These are phyloP conservation scores for Pelecanus crispus DNA, from an alignment of 2,113 vertebrate genomes.

Conservation along the genomic window DNA sequence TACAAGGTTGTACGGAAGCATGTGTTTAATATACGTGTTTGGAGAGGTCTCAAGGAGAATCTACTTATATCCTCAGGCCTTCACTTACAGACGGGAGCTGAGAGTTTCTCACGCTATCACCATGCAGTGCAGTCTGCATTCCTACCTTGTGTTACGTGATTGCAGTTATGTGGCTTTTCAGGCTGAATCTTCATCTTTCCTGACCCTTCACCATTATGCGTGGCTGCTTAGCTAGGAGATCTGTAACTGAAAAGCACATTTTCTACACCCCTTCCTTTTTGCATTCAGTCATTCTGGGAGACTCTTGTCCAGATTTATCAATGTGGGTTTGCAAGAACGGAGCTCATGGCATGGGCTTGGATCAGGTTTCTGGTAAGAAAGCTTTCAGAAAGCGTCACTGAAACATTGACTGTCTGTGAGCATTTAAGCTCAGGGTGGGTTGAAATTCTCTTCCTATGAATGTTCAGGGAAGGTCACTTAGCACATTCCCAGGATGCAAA, in stretches of 20 bases:
- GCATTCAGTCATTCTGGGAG: neutral
- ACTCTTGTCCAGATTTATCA: neutral
- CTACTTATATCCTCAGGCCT: neutral
- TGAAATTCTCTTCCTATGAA: neutral
- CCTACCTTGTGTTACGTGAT: fast-evolving
- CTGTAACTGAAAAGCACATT: neutral
- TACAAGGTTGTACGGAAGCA: neutral
- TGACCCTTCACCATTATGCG: neutral
- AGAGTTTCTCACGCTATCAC: neutral
- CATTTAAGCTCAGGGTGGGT: neutral
- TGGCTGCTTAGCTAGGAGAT: neutral
- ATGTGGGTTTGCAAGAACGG: neutral
- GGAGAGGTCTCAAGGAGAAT: neutral
- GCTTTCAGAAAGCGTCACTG: neutral
- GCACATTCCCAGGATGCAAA: neutral
- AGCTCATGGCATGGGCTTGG: neutral
- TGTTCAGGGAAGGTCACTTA: neutral
- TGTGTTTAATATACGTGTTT: neutral
- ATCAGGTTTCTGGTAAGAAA: neutral
- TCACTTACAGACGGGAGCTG: neutral
- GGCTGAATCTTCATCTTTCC: neutral
- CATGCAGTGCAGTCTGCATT: neutral
- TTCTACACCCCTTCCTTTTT: neutral
- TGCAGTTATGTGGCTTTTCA: neutral
- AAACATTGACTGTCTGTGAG: neutral